These are phyloP conservation scores for Malacosoma neustria DNA, from an alignment of 2,888 invertebrate genomes.

Conservation along the genomic window DNA sequence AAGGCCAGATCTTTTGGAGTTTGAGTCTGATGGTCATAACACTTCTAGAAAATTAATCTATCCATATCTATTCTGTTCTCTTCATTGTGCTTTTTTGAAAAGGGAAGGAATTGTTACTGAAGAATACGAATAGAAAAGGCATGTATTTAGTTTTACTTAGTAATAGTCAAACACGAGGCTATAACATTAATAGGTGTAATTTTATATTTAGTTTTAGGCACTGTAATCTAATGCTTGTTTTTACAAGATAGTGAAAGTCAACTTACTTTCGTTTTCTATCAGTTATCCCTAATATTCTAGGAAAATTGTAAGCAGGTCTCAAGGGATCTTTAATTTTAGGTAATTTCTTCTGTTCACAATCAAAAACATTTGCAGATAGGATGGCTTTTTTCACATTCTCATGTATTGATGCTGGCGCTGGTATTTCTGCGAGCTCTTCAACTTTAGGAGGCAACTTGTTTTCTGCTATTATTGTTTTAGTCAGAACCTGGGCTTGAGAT, in stretches of 20 bases:
- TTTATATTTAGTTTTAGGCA: too few species aligned
- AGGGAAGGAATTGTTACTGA: too few species aligned
- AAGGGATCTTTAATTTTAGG: constrained; percentile 81
- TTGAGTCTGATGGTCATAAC: too few species aligned
- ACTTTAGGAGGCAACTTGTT: constrained; percentile 77
- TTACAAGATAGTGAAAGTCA: constrained; percentile 1
- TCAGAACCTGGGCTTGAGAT: constrained; percentile 86
- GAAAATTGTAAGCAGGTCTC: constrained; percentile 82
- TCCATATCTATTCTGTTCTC: too few species aligned
- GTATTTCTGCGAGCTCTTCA: constrained; percentile 61
- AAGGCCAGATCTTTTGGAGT: too few species aligned
- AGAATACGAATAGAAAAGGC: too few species aligned
- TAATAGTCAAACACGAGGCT: too few species aligned
- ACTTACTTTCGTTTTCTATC: constrained; percentile 80
- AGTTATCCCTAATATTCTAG: constrained; percentile 84
- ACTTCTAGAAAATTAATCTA: too few species aligned
- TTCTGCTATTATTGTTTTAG: constrained; percentile 81
- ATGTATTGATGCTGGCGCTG: constrained; percentile 69
- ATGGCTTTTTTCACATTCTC: constrained; percentile 78
- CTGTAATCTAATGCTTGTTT: too few species aligned
- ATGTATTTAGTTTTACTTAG: too few species aligned
- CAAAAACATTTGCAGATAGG: constrained; percentile 79
- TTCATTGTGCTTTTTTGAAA: too few species aligned
- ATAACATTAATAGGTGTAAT: too few species aligned
- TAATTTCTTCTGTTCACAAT: constrained; percentile 85